These are phyloP conservation scores for Drosophila murphyi DNA, from an alignment of 1,140 invertebrate genomes.

Conservation along the genomic window DNA sequence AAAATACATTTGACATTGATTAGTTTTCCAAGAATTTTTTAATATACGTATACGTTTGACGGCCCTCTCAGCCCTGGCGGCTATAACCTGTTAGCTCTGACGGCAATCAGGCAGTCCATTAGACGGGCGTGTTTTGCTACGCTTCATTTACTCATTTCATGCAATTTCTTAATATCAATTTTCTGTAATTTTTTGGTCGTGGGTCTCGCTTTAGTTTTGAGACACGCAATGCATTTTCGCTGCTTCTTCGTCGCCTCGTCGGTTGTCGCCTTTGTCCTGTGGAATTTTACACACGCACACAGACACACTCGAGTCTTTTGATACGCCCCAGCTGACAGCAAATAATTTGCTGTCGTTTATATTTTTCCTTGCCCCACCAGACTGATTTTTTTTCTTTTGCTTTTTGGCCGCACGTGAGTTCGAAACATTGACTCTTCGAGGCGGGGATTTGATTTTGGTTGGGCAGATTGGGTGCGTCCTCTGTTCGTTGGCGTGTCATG, in stretches of 20 bases:
- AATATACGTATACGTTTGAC: slow-evolving; percentile 64
- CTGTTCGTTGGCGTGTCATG: slow-evolving; percentile 23
- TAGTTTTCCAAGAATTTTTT: slow-evolving; percentile 80
- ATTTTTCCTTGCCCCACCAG: slow-evolving; percentile 15
- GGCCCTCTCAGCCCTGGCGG: not conserved
- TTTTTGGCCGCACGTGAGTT: slow-evolving; percentile 47
- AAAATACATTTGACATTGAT: slow-evolving; percentile 77
- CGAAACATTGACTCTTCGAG: slow-evolving; percentile 13
- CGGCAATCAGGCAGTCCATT: slow-evolving; percentile 70
- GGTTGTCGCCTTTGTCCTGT: slow-evolving; percentile 55
- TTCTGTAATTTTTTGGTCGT: slow-evolving; percentile 50
- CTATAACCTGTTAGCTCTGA: not conserved
- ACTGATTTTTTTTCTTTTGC: slow-evolving; percentile 22
- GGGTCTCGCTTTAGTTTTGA: slow-evolving; percentile 15
- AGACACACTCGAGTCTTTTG: not conserved
- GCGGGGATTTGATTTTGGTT: not conserved
- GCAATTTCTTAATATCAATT: slow-evolving; percentile 82
- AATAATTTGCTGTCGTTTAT: slow-evolving; percentile 70
- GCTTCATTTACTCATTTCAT: slow-evolving; percentile 82
- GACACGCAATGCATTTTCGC: slow-evolving; percentile 51
- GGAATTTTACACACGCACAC: slow-evolving; percentile 52
- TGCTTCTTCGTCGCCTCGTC: slow-evolving; percentile 7
- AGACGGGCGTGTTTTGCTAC: slow-evolving; percentile 67
- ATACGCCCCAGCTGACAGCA: slow-evolving; percentile 49
- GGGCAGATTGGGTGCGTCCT: slow-evolving; percentile 28